phyloP scores from a whole-genome alignment of 2,113 vertebrate genomes.

The Anarrhichthys ocellatus region DNA sequence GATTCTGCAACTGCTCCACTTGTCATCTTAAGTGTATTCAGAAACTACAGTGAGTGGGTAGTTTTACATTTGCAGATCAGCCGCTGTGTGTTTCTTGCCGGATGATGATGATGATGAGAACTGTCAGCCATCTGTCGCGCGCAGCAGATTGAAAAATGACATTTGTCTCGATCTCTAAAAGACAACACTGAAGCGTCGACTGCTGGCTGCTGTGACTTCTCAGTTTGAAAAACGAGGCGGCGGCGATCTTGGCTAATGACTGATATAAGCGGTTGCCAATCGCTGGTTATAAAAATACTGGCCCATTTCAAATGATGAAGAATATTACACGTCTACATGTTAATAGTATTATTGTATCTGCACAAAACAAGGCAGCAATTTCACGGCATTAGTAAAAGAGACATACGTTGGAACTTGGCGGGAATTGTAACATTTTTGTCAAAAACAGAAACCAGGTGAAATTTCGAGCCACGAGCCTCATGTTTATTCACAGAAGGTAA shows the following conservation, averaged over 20 bases:
- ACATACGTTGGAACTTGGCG: background rate
- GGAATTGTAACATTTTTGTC: background rate
- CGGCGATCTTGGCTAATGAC: background rate
- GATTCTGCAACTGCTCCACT: background rate
- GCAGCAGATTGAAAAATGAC: slow-evolving; percentile 4
- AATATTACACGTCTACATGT: background rate
- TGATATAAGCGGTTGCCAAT: background rate
- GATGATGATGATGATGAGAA: background rate
- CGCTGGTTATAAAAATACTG: slow-evolving; percentile 12
- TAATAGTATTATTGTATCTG: background rate
- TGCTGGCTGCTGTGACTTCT: background rate
- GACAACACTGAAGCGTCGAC: background rate
- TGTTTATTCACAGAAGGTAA: slow-evolving; percentile 52
- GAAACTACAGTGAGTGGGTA: background rate
- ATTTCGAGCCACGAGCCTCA: background rate
- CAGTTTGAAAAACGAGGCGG: background rate
- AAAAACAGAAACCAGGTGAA: slow-evolving; percentile 15
- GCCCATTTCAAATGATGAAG: background rate
- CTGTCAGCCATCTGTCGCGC: slow-evolving; percentile 9
- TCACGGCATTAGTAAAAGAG: background rate
- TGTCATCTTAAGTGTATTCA: background rate
- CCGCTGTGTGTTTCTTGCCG: background rate
- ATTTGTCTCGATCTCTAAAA: background rate
- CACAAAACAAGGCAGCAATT: slow-evolving; percentile 6
- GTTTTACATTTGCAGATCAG: background rate